Evolutionary conservation across 2,797 vertebrate species (phyloP), one percentile per base, ranked within the genome.

Genomic region (Poecilia wingei): DNA sequence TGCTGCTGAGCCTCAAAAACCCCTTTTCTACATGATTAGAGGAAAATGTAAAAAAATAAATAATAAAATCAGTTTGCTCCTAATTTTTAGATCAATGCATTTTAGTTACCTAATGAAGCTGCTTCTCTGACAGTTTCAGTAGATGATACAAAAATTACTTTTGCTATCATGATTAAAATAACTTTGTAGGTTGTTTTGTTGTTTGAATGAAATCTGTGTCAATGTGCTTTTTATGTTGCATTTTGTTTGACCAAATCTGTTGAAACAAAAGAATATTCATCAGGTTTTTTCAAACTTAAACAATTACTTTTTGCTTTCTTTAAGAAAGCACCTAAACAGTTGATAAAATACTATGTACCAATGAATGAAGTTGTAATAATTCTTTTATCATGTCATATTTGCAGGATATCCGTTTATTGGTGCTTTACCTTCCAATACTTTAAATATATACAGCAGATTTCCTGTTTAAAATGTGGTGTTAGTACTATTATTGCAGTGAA

Each of bases 1-100:
- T 74, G 71, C 84, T 79, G 64, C 79, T 68, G 69, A 78, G 83
- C 76, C 78, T 83, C 72, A 49, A 85, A 61, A 31, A 31, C 16
- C 7, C 20, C 7, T 45, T 33, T 47, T 55, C 25, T 57, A 69
- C 36, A 12, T 69, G 39, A 69, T n/a, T 13, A 25, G 66, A 45
- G 14, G 43, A 45, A 45, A 9, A 39, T 36, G 31, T 39, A 18
- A 18, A 16, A 36, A 18, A 64, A 1, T 0, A 25, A 14, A 8
- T 3, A 39, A 20, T 20, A 46, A 45, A 45, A 70, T 46, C 22
- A 70, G 68, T 14, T 70, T 16, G 36, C 64, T 41, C 64, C 20
- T 68, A 41, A 68, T 41, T 68, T 36, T 68, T 68, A 41, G 20
- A 25, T 45, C 12, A 70, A 70, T 45, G n/a, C 43, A 46, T 70